Conservation (phyloP, 2,113 vertebrate species). For the Ammodytes dubius region DNA sequence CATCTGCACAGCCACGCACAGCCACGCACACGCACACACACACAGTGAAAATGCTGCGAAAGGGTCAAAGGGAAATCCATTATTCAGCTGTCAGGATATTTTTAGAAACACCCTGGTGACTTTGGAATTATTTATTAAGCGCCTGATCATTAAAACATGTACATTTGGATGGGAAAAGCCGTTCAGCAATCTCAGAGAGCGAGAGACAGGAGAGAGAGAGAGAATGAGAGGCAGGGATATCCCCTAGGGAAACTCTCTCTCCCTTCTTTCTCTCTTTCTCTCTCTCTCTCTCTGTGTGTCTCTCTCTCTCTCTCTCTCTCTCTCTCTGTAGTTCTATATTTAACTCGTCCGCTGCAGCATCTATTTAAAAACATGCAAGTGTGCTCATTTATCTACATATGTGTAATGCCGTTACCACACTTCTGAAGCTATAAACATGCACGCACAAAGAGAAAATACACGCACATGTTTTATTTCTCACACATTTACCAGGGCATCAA, state of each 20-base stretch:
- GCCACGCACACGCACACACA: constrained; percentile 23
- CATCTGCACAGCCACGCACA: background rate
- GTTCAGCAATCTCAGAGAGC: constrained; percentile 69
- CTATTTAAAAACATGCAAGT: constrained; percentile 51
- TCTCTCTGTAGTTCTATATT: constrained; percentile 60
- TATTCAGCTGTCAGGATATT: constrained; percentile 76
- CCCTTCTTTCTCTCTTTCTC: background rate
- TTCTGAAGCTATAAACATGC: background rate
- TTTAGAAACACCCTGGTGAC: constrained; percentile 76
- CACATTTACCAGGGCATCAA: constrained; percentile 17
- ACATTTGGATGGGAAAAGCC: constrained; percentile 69
- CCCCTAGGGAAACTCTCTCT: constrained; percentile 58
- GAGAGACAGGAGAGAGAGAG: constrained; percentile 11
- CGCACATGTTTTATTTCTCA: background rate
- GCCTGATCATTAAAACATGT: constrained; percentile 83
- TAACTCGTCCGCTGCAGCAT: constrained; percentile 68
- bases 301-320: constrained; percentile 33
- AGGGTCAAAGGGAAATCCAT: constrained; percentile 75
- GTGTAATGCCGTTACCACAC: constrained; percentile 2
- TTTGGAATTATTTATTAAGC: constrained; percentile 82
- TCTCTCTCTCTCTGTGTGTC: constrained; percentile 23
- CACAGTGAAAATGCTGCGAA: constrained; percentile 65
- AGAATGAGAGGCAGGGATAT: constrained; percentile 51
- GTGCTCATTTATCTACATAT: constrained; percentile 38
- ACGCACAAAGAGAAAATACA: background rate